phyloP scores from a whole-genome alignment of 2,888 invertebrate genomes.

The Uropetala carovei region DNA sequence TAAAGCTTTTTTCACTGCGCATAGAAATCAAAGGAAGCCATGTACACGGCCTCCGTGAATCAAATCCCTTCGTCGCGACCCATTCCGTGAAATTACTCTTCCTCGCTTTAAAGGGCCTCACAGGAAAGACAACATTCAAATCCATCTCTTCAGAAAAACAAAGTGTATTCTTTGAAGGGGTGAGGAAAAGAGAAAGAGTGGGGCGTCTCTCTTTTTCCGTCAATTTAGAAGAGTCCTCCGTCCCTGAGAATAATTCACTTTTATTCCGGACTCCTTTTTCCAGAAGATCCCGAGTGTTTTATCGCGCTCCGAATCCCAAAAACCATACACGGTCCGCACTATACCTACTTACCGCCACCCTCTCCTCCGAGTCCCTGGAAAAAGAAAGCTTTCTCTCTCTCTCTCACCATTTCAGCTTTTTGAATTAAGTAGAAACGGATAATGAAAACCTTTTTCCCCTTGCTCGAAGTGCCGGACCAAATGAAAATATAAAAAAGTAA shows the following conservation, averaged over 20 bases:
- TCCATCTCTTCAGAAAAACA: background rate
- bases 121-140: background rate
- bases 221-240: background rate
- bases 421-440: constrained; percentile 9
- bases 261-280: background rate
- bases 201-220: background rate
- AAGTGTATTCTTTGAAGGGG: background rate
- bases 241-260: background rate
- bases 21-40: background rate
- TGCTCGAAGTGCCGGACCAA: background rate
- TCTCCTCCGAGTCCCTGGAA: no score
- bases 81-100: constrained; percentile 16
- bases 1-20: background rate
- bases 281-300: background rate
- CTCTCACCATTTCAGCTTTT: background rate
- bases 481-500: background rate
- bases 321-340: background rate
- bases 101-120: background rate
- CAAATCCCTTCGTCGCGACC: background rate
- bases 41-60: background rate
- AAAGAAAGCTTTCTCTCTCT: no score
- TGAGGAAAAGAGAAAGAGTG: background rate
- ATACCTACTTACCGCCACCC: background rate
- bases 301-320: constrained; percentile 1
- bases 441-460: background rate